phyloP scores from a whole-genome alignment of 2,113 vertebrate species.

The Dicrurus megarhynchus region DNA sequence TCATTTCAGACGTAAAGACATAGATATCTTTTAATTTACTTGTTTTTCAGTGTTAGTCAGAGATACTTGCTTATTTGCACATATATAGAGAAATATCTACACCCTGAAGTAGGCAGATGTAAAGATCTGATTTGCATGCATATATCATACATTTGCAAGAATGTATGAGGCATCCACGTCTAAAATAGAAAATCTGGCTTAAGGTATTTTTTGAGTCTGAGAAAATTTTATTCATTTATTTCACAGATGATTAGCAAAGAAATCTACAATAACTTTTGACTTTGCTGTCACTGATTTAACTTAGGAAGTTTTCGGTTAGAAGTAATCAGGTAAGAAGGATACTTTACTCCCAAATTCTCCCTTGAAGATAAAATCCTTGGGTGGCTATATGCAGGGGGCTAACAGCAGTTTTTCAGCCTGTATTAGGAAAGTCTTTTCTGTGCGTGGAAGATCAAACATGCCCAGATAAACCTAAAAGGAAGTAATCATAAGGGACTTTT shows the following conservation, averaged over 20 bases:
- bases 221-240: constrained; percentile 26
- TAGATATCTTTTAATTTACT: neutral
- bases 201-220: constrained; percentile 41
- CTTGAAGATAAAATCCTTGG: neutral
- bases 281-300: neutral
- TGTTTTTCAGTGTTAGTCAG: neutral
- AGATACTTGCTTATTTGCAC: constrained; percentile 23
- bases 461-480: neutral
- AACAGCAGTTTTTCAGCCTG: neutral
- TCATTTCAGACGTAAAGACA: neutral
- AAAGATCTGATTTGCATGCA: constrained; percentile 50
- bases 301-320: neutral
- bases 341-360: neutral
- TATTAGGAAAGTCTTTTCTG: neutral
- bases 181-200: constrained; percentile 40
- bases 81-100: constrained; percentile 35
- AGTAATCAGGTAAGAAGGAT: neutral
- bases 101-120: constrained; percentile 43
- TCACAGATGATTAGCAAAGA: neutral
- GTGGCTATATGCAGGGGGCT: neutral
- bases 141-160: constrained; percentile 45
- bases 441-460: neutral
- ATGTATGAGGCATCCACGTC: neutral
- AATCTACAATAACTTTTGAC: neutral
- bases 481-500: neutral